phyloP scores from a whole-genome alignment of 2,113 vertebrate species.

The Mohoua ochrocephala region DNA sequence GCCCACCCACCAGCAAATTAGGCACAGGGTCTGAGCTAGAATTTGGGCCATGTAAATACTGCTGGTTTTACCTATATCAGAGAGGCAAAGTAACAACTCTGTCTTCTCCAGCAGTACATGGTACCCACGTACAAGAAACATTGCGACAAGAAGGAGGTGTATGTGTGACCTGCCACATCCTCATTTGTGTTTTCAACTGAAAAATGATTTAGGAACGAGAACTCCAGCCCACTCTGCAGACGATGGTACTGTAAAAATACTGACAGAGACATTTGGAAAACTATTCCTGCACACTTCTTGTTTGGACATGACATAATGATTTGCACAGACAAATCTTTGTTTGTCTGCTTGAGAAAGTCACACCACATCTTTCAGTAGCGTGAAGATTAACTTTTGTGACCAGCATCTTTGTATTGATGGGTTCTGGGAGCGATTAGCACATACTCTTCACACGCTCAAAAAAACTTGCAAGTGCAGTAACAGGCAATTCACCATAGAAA shows the following conservation, averaged over 20 bases:
- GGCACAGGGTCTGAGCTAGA: neutral
- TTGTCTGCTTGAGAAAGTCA: neutral
- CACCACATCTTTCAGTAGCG: neutral
- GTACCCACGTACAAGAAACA: neutral
- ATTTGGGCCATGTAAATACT: neutral
- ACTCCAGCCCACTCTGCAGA: neutral
- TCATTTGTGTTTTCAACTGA: neutral
- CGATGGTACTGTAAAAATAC: neutral
- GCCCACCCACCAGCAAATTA: neutral
- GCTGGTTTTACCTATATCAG: neutral
- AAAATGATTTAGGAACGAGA: neutral
- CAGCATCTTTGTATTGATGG: neutral
- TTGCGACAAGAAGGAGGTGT: neutral
- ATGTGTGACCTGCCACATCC: neutral
- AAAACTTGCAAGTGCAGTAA: neutral
- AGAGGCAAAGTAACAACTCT: neutral
- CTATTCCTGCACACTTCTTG: neutral
- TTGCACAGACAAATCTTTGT: neutral
- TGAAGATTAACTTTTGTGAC: neutral
- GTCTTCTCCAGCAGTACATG: neutral
- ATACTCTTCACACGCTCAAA: neutral
- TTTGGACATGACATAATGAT: neutral
- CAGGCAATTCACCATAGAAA: neutral
- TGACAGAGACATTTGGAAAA: neutral
- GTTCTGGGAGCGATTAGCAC: neutral